Evolutionary conservation across 2,797 vertebrate genomes (phyloP), one percentile per base, ranked within the genome.

Genomic region (Lateolabrax maculatus): DNA sequence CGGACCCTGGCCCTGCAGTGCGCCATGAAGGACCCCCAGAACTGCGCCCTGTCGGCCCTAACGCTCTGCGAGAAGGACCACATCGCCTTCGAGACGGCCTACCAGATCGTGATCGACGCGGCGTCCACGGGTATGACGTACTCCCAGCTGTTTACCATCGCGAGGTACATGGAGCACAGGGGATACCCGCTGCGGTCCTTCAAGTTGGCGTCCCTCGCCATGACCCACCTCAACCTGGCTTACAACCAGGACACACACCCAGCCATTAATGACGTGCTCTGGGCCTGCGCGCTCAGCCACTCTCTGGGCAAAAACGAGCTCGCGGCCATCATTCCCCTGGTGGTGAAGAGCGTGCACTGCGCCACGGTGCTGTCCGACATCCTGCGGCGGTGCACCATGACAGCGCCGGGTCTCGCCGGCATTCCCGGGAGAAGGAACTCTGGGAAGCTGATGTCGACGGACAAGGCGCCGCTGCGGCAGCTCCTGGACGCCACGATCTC

Each of bases 161-260:
- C 98, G 1, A 95, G 98, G 85, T 99, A 99, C 95, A 99, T 99
- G 98, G 98, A 99, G 79, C 98, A 99, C 92, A 94, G 98, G n/a
- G 98, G 98, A 70, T 99, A 99, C 90, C 98, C 98, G 0, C 94
- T 99, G 64, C 96, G 98, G 84, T 98, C 98, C 0, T 99, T 98
- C 93, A 99, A 99, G 93, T 89, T 99, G 94, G 98, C 98, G 49
- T 98, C 98, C 0, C 93, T 99, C 55, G 98, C 98, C 92, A 99
- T 99, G 98, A 97, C 97, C 0, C 98, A 99, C 91, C 97, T 99
- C 63, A 99, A 99, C 95, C 95, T 99, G 89, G 98, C 98, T 43
- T 99, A 99, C 93, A 99, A 99, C 96, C 98, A 99, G 95, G 98
- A 99, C 94, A 99, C 98, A 0, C 98, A 99, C 92, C 98, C 98